Evolutionary conservation across 2,797 vertebrate genomes (phyloP), one percentile per base, ranked within the genome.

Genomic region (Poeciliopsis gracilis): DNA sequence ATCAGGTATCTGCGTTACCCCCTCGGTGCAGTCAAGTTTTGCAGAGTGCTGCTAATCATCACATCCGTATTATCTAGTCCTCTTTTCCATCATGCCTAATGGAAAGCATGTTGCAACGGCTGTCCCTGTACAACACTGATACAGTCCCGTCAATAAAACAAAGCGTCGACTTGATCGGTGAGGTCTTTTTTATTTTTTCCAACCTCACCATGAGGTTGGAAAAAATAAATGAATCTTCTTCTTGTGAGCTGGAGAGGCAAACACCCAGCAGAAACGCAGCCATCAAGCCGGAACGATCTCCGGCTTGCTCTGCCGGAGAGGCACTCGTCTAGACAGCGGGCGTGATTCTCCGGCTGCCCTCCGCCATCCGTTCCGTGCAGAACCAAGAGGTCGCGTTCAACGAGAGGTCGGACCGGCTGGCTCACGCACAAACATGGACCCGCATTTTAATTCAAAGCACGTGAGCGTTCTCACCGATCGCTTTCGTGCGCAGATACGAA

Each of bases 381-480:
- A 47, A 59, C 77, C 79, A 81, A 80, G 87, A 72, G 80, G 73
- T 63, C 74, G 57, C 77, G 75, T 83, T 87, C 79, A 80, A 70
- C 63, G 77, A 61, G 79, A 61, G 76, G 59, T 78, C 59, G 45
- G 73, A 45, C 77, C 80, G 84, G 41, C 76, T 82, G 84, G 55
- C 73, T 85, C 73, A 83, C 78, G 77, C 73, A 71, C 76, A 80
- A 80, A 73, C 63, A 63, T 69, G 30, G 49, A 82, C 43, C 16
- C 36, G 79, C 73, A 69, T 81, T 82, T 49, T 83, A 87, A 91
- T 86, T 80, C 53, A 77, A 81, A 86, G 63, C 91, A 91, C 45
- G 75, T 83, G 87, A 77, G 75, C 30, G 63, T 76, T 82, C 75
- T 51, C 36, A 49, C 66, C 77, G 80, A 33, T n/a, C 86, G 70